Evolutionary conservation across 2,888 invertebrate genomes (phyloP).

Genomic region (Deilephila porcellus): DNA sequence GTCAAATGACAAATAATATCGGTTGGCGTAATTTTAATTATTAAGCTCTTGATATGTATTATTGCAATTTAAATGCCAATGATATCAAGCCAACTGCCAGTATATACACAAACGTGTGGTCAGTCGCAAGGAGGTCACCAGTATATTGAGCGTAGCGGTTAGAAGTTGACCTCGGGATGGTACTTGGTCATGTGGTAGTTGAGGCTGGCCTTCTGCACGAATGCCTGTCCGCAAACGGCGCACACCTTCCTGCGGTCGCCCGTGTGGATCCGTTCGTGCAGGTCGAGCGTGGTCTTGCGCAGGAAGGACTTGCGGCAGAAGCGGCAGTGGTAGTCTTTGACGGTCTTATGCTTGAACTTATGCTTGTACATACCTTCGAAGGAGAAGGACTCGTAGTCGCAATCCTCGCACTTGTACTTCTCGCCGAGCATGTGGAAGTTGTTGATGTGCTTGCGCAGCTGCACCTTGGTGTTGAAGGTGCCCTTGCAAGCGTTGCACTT

Average conservation of each 20-base stretch:
- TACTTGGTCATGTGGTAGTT: constrained; percentile 78
- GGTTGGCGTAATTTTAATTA: no score
- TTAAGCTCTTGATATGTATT: no score
- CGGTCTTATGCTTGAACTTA: constrained; percentile 71
- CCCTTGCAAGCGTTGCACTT: constrained; percentile 72
- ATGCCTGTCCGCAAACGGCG: constrained; percentile 69
- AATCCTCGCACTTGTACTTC: constrained; percentile 62
- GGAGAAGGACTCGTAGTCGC: constrained; percentile 70
- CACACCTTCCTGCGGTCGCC: constrained; percentile 72
- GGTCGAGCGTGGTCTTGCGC: constrained; percentile 61
- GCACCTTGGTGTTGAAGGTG: constrained; percentile 62
- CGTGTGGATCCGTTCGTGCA: constrained; percentile 74
- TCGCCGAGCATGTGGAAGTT: constrained; percentile 73
- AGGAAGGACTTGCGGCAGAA: constrained; percentile 76
- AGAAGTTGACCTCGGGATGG: constrained; percentile 70
- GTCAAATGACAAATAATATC: no score
- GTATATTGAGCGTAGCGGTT: not conserved
- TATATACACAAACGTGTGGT: not conserved
- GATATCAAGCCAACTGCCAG: not conserved
- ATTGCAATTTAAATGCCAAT: no score
- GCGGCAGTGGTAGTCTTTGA: constrained; percentile 71
- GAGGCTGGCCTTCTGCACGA: constrained; percentile 76
- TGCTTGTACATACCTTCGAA: constrained; percentile 65
- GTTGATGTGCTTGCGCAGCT: constrained; percentile 64
- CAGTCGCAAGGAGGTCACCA: not conserved